Conservation (phyloP, 1,140 invertebrate genomes). For the Dolichoris vasculosae region DNA sequence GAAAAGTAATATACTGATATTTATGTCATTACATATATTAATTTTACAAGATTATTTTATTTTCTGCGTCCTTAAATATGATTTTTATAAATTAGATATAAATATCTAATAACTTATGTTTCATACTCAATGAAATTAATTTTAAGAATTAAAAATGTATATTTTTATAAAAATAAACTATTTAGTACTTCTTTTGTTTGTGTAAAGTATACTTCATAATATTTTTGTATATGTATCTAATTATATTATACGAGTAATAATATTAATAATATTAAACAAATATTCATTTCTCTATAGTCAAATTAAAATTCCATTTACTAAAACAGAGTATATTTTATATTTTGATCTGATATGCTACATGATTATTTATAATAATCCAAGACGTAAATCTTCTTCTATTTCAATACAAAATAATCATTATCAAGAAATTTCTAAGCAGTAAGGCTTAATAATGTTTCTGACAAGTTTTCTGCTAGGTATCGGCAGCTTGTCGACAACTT, state of each 20-base stretch:
- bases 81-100: no score
- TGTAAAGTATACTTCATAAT: no score
- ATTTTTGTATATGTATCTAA: background rate
- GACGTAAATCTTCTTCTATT: slow-evolving; percentile 22
- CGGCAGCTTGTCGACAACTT: slow-evolving; percentile 36
- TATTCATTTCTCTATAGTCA: background rate
- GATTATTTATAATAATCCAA: background rate
- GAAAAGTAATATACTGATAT: slow-evolving; percentile 23
- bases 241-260: no score
- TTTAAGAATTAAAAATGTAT: no score
- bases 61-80: no score
- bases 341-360: background rate
- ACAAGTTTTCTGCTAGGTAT: background rate
- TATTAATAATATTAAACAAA: background rate
- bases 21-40: background rate
- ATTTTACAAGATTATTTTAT: background rate
- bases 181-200: no score
- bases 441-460: background rate
- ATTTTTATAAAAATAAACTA: no score
- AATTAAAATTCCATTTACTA: background rate
- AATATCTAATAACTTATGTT: no score
- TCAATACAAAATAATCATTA: slow-evolving; percentile 31
- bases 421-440: slow-evolving; percentile 5
- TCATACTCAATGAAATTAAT: no score
- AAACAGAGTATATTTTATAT: background rate